Base-by-base conservation (phyloP, 2,888 invertebrate species). In the Thereva unica region DNA sequence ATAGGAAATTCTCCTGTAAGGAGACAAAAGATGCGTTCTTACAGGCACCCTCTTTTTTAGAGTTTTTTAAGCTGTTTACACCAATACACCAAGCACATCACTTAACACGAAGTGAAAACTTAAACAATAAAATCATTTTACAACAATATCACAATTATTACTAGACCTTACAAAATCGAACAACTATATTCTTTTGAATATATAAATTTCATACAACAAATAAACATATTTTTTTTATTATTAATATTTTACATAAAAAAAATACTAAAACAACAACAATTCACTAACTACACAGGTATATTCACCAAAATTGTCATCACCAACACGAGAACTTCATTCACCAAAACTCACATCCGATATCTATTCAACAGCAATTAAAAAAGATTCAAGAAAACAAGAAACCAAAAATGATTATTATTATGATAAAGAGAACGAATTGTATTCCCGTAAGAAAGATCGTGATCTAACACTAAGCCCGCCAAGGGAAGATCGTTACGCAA, bases 371-470 rank as follows among this genome's bases (percentile, higher is more conserved):
- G 73, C 75, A 3, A 73, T 71, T 23, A 76, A 80, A 40, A 78
- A 78, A 54, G 80, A 80, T 61, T 75, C 70, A 9, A 68, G 70
- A 45, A 72, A 72, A 54, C 68, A 68, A 40, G 67, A 67, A 72
- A 75, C 10, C 74, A 77, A 71, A 76, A 76, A 65, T 67, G 81
- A 81, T 66, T 80, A 81, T 70, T 80, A 80, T 72, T 79, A 77
- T 68, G 79, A 80, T 72, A 80, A 81, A 74, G 81, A 81, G 73
- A 80, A 79, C 69, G 80, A 81, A 70, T 73, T 80, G 12, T 70
- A 70, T 59, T 73, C 74, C 45, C 74, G 74, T 41, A 76, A 77
- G 38, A 75, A 76, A 9, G 72, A 72, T 8, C 73, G 66, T 3
- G 76, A 78, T 64, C 72, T 77, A 37, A 80, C 76, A 44, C 69